Conservation (phyloP, 2,797 vertebrate species). For the Sebastes flavidus region DNA sequence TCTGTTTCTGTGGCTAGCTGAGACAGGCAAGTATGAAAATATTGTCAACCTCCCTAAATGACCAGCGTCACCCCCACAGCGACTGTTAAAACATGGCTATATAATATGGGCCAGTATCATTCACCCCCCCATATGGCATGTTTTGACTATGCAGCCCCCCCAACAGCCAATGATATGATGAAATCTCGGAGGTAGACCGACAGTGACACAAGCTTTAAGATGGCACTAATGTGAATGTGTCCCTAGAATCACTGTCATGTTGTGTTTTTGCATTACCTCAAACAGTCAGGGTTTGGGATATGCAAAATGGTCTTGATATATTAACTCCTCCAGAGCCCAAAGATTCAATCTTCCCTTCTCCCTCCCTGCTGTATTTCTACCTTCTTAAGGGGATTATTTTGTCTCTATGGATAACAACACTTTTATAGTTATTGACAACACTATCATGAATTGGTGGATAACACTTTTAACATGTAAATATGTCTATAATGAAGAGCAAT, state of each 20-base stretch:
- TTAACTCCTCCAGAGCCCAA: conserved; percentile 7
- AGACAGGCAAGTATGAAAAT: conserved; percentile 86
- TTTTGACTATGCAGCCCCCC: conserved; percentile 44
- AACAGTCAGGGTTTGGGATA: conserved; percentile 4
- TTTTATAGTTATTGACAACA: background rate
- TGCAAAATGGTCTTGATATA: conserved; percentile 18
- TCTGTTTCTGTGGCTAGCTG: conserved; percentile 84
- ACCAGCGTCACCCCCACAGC: conserved; percentile 37
- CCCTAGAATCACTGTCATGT: conserved; percentile 8
- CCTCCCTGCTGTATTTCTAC: conserved; percentile 28
- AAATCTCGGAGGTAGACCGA: conserved; percentile 15
- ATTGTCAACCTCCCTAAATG: conserved; percentile 47
- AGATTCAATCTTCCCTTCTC: conserved; percentile 9
- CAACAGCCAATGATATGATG: background rate
- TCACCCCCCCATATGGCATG: conserved; percentile 65
- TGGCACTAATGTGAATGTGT: background rate
- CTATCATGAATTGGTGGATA: background rate
- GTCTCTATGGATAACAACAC: background rate
- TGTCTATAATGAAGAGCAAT: background rate
- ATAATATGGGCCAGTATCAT: conserved; percentile 40
- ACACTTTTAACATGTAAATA: background rate
- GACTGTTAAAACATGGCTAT: conserved; percentile 56
- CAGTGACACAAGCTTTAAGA: background rate
- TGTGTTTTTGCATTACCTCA: conserved; percentile 34
- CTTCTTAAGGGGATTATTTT: conserved; percentile 67